phyloP scores from a whole-genome alignment of 1,140 invertebrate genomes.

The Bombus cullumanus region DNA sequence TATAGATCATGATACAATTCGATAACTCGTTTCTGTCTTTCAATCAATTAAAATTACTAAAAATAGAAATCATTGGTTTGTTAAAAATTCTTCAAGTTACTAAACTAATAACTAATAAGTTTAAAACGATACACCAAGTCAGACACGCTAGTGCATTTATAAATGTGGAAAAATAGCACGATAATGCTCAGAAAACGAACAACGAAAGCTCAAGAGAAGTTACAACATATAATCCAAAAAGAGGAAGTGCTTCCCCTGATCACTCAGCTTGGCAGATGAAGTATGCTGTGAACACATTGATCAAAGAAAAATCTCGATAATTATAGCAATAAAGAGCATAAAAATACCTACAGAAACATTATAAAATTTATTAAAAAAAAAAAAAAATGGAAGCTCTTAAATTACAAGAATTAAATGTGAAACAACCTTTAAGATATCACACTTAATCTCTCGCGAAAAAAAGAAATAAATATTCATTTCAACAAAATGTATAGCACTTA shows the following conservation, averaged over 20 bases:
- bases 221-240: conserved; percentile 32
- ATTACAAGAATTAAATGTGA: background rate
- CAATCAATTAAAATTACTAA: background rate
- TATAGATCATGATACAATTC: too few relatives aligned
- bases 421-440: background rate
- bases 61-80: background rate
- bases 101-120: conserved; percentile 32
- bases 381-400: background rate
- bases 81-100: background rate
- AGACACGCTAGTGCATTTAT: conserved; percentile 2
- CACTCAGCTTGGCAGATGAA: background rate
- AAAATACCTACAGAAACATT: background rate
- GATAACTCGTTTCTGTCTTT: too few relatives aligned
- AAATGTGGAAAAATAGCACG: conserved; percentile 15
- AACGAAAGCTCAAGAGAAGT: conserved; percentile 50
- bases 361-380: background rate
- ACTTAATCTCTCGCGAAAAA: background rate
- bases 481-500: background rate
- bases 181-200: conserved; percentile 50
- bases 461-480: background rate
- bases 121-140: conserved; percentile 11
- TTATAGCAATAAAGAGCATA: background rate
- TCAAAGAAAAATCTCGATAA: background rate
- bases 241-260: conserved; percentile 19
- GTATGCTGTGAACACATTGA: conserved; percentile 21